Evolutionary conservation across 2,113 vertebrate species (phyloP).

Genomic region (Phasianus colchicus): DNA sequence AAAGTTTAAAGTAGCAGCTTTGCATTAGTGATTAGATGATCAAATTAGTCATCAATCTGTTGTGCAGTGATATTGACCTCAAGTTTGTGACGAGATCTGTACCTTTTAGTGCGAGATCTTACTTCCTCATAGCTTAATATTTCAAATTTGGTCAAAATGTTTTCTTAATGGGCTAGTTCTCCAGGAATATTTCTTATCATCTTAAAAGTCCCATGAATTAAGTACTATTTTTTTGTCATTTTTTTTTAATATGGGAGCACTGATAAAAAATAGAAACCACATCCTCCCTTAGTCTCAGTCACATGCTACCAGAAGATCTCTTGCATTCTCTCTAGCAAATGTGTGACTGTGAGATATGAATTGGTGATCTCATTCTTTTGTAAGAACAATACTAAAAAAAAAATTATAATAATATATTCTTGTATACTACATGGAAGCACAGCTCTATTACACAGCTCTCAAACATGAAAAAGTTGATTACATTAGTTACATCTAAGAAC

Average conservation of each 20-base stretch:
- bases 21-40: background rate
- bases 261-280: background rate
- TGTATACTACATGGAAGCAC: background rate
- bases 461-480: background rate
- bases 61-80: background rate
- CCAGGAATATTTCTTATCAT: background rate
- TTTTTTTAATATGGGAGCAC: background rate
- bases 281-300: background rate
- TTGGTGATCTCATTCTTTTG: background rate
- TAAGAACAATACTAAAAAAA: background rate
- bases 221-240: background rate
- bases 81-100: background rate
- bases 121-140: background rate
- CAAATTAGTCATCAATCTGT: background rate
- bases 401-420: background rate
- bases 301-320: background rate
- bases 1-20: background rate
- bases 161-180: background rate
- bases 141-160: background rate
- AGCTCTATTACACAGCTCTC: background rate
- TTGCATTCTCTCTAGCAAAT: background rate
- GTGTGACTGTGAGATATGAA: background rate
- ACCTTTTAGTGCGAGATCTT: background rate
- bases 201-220: background rate
- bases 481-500: accelerated